These are phyloP conservation scores for Balaenoptera acutorostrata DNA, from an alignment of 2,113 vertebrate genomes.

Conservation along the genomic window DNA sequence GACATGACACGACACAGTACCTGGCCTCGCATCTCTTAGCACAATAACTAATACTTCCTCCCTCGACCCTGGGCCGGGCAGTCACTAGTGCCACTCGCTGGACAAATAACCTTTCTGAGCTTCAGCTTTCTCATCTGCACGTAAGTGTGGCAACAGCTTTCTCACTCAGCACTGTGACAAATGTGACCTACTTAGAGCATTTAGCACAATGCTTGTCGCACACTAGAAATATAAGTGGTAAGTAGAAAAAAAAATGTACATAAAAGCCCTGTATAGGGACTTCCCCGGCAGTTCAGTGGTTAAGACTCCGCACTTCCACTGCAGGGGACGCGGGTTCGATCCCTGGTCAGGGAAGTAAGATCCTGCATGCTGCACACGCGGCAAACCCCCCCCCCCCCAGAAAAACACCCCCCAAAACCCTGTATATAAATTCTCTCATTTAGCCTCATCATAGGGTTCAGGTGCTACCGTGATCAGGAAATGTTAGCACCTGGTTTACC, in stretches of 20 bases:
- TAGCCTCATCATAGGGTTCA: not conserved
- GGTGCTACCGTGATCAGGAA: not conserved
- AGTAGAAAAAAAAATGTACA: not conserved
- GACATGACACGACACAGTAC: accelerated
- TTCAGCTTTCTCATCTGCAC: not conserved
- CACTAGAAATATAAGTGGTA: accelerated
- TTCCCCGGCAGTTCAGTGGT: not conserved
- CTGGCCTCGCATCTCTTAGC: too few relatives aligned
- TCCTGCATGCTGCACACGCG: not conserved
- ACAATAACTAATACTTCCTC: not conserved
- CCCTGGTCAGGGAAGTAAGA: not conserved
- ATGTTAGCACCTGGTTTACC: not conserved
- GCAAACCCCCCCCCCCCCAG: too few relatives aligned
- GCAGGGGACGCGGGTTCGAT: not conserved
- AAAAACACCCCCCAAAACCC: too few relatives aligned
- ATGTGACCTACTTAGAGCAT: accelerated
- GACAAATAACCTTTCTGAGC: not conserved
- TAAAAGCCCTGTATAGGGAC: not conserved
- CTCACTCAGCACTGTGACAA: accelerated
- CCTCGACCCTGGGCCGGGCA: too few relatives aligned
- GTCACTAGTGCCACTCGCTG: accelerated
- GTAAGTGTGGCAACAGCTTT: accelerated
- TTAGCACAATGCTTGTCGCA: not conserved
- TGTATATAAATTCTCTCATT: not conserved
- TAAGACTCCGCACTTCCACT: not conserved